phyloP scores from a whole-genome alignment of 1,140 invertebrate genomes.

The Callitettix versicolor region DNA sequence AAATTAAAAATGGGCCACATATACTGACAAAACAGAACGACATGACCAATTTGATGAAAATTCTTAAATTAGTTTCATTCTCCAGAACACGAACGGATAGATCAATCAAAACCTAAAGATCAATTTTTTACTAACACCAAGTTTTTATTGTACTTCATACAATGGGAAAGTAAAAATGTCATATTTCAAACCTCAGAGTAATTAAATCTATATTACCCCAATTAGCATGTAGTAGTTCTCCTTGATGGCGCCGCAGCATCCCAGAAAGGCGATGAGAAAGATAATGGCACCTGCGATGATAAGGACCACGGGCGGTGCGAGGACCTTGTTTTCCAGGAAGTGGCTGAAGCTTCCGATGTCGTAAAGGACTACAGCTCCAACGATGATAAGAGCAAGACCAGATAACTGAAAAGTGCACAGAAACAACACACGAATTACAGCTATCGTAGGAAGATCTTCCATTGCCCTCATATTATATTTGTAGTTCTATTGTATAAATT shows the following conservation, averaged over 20 bases:
- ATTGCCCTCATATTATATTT: neutral
- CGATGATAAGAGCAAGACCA: constrained; percentile 46
- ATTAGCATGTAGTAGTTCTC: constrained; percentile 55
- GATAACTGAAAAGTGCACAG: constrained; percentile 39
- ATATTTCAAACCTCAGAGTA: too few relatives aligned
- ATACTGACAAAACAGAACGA: too few relatives aligned
- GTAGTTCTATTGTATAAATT: neutral
- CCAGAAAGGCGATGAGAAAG: constrained; percentile 57
- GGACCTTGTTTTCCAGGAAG: constrained; percentile 44
- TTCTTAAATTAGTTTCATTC: too few relatives aligned
- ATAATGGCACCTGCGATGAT: constrained; percentile 54
- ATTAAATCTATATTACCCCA: too few relatives aligned
- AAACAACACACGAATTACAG: neutral
- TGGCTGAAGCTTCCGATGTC: constrained; percentile 45
- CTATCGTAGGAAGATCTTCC: neutral
- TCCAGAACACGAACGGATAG: too few relatives aligned
- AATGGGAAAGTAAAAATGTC: too few relatives aligned
- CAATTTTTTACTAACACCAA: too few relatives aligned
- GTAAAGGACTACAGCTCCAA: constrained; percentile 42
- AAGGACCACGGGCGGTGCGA: constrained; percentile 48
- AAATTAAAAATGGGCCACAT: too few relatives aligned
- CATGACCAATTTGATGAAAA: too few relatives aligned
- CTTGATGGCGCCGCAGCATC: constrained; percentile 63
- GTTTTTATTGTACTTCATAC: too few relatives aligned
- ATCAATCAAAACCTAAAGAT: too few relatives aligned